Percentiles rank a stretch among this genome's conserved stretches.
phyloP scores from a whole-genome alignment of 2,113 vertebrate genomes.

The Cephalopholis sonnerati region DNA sequence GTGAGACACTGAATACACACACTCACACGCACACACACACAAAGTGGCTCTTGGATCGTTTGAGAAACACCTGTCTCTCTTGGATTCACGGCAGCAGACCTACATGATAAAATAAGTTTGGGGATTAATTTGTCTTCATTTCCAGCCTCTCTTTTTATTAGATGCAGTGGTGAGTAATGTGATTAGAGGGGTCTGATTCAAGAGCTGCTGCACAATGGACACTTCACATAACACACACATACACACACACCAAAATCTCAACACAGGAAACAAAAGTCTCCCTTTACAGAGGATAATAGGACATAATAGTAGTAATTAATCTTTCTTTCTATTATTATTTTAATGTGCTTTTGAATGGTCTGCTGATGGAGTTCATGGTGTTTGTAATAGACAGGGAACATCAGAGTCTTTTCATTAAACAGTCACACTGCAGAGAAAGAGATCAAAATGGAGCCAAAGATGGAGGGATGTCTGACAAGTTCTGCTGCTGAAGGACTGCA shows the following conservation, averaged over 20 bases:
- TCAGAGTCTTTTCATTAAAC: conserved; percentile 4
- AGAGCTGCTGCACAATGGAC: conserved; percentile 12
- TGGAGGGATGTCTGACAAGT: not conserved
- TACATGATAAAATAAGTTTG: conserved; percentile 47
- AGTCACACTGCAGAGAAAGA: not conserved
- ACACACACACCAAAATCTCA: not conserved
- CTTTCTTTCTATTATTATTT: not conserved
- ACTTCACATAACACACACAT: not conserved
- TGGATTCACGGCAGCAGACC: conserved; percentile 45
- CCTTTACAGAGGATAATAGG: not conserved
- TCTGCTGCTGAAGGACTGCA: not conserved
- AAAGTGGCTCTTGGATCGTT: conserved; percentile 19
- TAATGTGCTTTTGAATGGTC: not conserved
- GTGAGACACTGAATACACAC: conserved; percentile 10
- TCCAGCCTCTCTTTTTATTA: conserved; percentile 57
- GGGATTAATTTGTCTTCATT: conserved; percentile 62
- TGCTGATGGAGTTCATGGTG: not conserved
- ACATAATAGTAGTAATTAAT: conserved; percentile 4
- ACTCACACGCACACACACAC: conserved; percentile 21
- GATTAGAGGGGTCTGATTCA: conserved; percentile 35
- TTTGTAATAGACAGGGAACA: not conserved
- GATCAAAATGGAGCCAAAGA: not conserved
- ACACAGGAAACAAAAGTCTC: not conserved
- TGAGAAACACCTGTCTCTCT: conserved; percentile 50
- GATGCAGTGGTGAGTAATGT: conserved; percentile 38